Percentiles rank a stretch among this genome's conserved stretches.
Evolutionary conservation across 2,797 vertebrate genomes (phyloP).

Genomic region (Periparus ater): DNA sequence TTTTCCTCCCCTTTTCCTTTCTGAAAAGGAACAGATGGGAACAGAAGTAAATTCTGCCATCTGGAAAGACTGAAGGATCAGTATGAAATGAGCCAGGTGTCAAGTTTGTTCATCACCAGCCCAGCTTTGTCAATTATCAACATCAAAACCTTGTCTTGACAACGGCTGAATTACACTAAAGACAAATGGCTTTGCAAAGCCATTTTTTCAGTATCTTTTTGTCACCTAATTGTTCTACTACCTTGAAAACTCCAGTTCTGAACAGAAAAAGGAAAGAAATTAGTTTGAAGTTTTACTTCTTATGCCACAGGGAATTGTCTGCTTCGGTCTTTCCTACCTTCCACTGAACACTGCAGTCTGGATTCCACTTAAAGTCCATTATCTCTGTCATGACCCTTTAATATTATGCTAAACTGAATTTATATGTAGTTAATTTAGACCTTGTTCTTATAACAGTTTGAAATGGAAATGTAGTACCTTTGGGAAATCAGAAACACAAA

Average conservation of each 20-base stretch:
- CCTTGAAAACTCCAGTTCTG: neutral
- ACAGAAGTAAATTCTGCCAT: conserved; percentile 38
- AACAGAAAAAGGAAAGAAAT: neutral
- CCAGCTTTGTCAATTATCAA: neutral
- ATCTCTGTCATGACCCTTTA: neutral
- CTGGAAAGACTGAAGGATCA: conserved; percentile 31
- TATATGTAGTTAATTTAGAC: neutral
- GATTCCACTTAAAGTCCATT: neutral
- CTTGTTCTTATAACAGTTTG: neutral
- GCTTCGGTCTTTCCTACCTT: neutral
- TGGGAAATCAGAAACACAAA: neutral
- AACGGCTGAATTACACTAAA: neutral
- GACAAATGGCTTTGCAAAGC: neutral
- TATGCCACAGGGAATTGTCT: neutral
- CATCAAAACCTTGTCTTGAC: neutral
- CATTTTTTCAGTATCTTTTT: neutral
- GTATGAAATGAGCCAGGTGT: conserved; percentile 42
- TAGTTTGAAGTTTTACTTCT: neutral
- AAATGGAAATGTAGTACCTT: neutral
- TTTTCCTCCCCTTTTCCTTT: neutral
- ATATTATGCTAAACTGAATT: neutral
- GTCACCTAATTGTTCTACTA: neutral
- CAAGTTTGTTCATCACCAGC: conserved; percentile 27
- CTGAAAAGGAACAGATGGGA: conserved; percentile 49
- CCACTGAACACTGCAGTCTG: neutral